Conservation (phyloP, 2,888 invertebrate species). For the Drosophila yooni region DNA sequence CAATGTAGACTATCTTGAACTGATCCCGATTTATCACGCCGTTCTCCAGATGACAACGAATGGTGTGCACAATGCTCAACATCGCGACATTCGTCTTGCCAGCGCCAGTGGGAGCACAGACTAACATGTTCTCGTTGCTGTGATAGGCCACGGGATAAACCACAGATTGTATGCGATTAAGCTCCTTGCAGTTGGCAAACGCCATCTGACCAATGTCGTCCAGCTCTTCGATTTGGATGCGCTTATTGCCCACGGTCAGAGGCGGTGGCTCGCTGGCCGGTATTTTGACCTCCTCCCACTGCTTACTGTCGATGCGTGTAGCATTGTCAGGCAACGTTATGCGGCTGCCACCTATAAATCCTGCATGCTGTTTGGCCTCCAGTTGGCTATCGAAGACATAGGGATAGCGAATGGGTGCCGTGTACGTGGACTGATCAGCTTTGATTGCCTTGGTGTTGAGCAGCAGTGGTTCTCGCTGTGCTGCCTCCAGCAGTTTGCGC, state of each 20-base stretch:
- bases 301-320: constrained; percentile 89
- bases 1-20: constrained; percentile 99
- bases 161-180: constrained; percentile 98
- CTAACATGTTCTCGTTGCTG: constrained; percentile 97
- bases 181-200: constrained; percentile 92
- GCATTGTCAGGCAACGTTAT: constrained; percentile 93
- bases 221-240: constrained; percentile 86
- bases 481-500: constrained; percentile 80
- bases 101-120: constrained; percentile 99
- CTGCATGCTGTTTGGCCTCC: constrained; percentile 87
- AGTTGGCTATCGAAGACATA: constrained; percentile 94
- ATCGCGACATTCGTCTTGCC: constrained; percentile 99
- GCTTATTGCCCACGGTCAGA: constrained; percentile 88
- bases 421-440: constrained; percentile 77
- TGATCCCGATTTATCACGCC: constrained; percentile 94
- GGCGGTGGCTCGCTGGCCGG: constrained; percentile 88
- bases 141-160: constrained; percentile 98
- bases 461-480: constrained; percentile 82
- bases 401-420: constrained; percentile 89
- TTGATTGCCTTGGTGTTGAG: constrained; percentile 68
- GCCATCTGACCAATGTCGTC: constrained; percentile 94
- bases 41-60: constrained; percentile 93
- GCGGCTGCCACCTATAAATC: constrained; percentile 92
- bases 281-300: constrained; percentile 94
- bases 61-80: constrained; percentile 95